Percentiles rank a stretch among this genome's conserved stretches.
Evolutionary conservation across 2,888 invertebrate species (phyloP).

Genomic region (Sminthurides aquaticus): DNA sequence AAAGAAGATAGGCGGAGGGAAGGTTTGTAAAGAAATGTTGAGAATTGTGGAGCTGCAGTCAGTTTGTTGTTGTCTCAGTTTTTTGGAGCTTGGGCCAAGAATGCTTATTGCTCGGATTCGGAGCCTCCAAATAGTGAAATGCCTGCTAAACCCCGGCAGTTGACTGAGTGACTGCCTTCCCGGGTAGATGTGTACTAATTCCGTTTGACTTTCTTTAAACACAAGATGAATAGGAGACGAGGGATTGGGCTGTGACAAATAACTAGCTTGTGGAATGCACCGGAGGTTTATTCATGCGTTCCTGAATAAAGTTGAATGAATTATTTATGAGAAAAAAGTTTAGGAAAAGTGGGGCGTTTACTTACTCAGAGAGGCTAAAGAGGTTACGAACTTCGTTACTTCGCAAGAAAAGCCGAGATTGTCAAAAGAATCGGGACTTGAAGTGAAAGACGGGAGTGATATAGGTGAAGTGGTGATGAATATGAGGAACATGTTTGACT

Average conservation of each 20-base stretch:
- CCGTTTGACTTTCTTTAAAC: neutral
- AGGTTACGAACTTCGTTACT: too few species aligned
- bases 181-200: too few species aligned
- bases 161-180: too few species aligned
- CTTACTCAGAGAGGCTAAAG: too few species aligned
- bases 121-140: too few species aligned
- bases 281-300: conserved; percentile 7
- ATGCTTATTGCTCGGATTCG: neutral
- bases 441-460: too few species aligned
- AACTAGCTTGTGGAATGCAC: conserved; percentile 2
- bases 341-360: neutral
- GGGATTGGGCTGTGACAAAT: conserved; percentile 6
- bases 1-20: conserved; percentile 17
- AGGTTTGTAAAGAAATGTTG: neutral
- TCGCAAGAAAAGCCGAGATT: too few species aligned
- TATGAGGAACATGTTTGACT: too few species aligned
- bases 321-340: neutral
- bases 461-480: too few species aligned
- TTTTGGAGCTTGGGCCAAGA: neutral
- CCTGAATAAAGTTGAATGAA: neutral
- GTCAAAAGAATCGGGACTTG: too few species aligned
- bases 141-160: too few species aligned
- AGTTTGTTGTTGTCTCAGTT: neutral
- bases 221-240: neutral
- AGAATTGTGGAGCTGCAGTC: too few species aligned